Base-by-base conservation (phyloP, 23 tunicate genomes). In the Ciona savignyi region DNA sequence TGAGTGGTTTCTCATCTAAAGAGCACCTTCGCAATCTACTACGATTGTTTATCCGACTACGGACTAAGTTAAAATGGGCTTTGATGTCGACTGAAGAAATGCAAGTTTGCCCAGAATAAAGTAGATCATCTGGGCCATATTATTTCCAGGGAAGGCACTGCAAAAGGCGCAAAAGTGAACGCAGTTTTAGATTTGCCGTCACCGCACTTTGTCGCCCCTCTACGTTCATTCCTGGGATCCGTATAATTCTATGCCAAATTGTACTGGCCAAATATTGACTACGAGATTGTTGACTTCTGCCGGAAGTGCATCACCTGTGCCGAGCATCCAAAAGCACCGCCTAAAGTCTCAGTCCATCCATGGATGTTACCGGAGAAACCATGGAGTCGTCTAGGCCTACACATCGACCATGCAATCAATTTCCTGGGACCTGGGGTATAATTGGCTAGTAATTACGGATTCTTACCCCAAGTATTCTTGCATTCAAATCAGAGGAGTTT, bases 351-450 rank as follows among this genome's bases (percentile, higher is more conserved):
- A 1, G 3, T 32, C 15, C 72, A 77, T 35, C 63, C 72, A 27
- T 77, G 80, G 80, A 77, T 77, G 80, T 23, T 32, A 4, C 80
- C 80, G 26, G 80, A 77, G 32, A 77, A 77, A 32, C 80, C 80
- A 4, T 77, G 72, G 72, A 77, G 80, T 35, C 72, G 72, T 15
- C 9, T 77, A 33, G 21, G 1, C 83, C 72, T 63, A 77, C 30
- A 24, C 27, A n/a, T n/a, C n/a, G n/a, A n/a, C n/a, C n/a, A n/a
- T n/a, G n/a, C n/a, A n/a, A n/a, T n/a, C n/a, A n/a, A 6, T 72
- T 65, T 26, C 80, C 66, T 35, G 80, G 72, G 1, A 30, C 63
- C 24, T 32, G 80, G 80, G 62, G 1, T 23, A 22, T 22, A 34
- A 77, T 32, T 77, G 80, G 80, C 30, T 77, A 25, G 70, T 66